Base-by-base conservation (phyloP, 2,113 vertebrate species). In the Macaca fascicularis region DNA sequence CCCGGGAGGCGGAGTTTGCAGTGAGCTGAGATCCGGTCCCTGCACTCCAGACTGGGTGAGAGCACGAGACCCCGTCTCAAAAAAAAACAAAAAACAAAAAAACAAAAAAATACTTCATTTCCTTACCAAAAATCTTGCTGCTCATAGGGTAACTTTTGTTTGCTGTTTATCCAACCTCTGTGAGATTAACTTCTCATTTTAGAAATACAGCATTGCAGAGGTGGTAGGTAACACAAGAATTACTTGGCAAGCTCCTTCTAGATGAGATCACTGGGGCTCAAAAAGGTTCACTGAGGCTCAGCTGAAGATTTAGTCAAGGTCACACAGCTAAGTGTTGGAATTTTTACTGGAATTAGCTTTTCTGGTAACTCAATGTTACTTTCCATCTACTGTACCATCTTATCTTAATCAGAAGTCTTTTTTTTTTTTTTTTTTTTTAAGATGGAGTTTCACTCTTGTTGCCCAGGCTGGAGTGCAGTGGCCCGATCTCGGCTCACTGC, bases 181-280 rank as follows among this genome's bases (percentile, higher is more conserved):
- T 52, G 45, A 75, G 75, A 69, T 95, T 86, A 88, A 88, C 30
- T 84, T 84, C 64, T 80, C 72, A 89, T 79, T 81, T 92, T 50
- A 69, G 40, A 96, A 94, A 70, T 57, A 74, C 0, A 95, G 27
- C 50, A 90, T 35, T 87, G 55, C 38, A 85, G 59, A 92, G 19
- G n/a, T 52, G 19, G 17, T 78, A 87, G 72, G 27, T 45, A 50
- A 83, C 25, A 76, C 22, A 70, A 59, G 69, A 13, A 74, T 88
- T 87, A 78, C 64, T 40, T 67, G 48, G 76, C 78, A n/a, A 89
- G 40, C 30, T 82, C 57, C 20, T 91, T 55, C 35, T 2, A 79
- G 45, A 74, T 32, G 50, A 95, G 78, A 79, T 94, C 81, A 85
- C 25, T 23, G n/a, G 57, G 55, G 30, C 52, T 85, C 52, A 74